phyloP scores from a whole-genome alignment of 2,888 invertebrate genomes.

The Drosophila anomalipes region DNA sequence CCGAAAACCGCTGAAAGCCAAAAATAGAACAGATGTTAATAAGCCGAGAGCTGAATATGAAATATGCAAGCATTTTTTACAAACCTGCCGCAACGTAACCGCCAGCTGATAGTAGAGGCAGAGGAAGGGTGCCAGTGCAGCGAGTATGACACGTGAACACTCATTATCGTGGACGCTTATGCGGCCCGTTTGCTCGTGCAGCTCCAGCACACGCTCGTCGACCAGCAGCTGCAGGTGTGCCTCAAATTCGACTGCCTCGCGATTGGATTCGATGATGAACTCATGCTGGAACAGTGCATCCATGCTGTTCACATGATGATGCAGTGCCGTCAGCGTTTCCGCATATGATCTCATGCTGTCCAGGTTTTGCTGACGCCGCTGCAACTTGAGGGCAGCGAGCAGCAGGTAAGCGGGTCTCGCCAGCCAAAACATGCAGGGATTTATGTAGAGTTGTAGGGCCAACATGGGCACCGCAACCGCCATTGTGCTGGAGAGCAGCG shows the following conservation, averaged over 20 bases:
- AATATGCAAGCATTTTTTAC: conserved; percentile 25
- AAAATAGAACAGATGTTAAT: not conserved
- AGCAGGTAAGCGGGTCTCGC: conserved; percentile 88
- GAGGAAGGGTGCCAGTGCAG: conserved; percentile 88
- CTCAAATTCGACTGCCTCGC: conserved; percentile 86
- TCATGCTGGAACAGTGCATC: conserved; percentile 88
- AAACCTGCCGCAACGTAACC: conserved; percentile 86
- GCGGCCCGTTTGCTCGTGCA: conserved; percentile 80
- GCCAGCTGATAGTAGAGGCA: conserved; percentile 87
- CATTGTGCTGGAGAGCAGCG: conserved; percentile 89
- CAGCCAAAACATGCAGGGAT: conserved; percentile 90
- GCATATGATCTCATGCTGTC: conserved; percentile 25
- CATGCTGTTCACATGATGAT: conserved; percentile 63
- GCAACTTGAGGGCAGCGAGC: conserved; percentile 83
- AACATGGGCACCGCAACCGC: conserved; percentile 89
- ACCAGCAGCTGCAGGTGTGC: conserved; percentile 81
- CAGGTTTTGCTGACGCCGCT: conserved; percentile 54
- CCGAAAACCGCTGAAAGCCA: conserved; percentile 63
- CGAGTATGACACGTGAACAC: conserved; percentile 86
- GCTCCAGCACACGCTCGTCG: conserved; percentile 71
- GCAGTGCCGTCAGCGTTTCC: conserved; percentile 56
- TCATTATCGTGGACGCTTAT: conserved; percentile 72
- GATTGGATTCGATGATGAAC: conserved; percentile 88
- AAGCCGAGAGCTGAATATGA: not conserved
- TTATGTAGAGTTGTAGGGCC: conserved; percentile 91